Base-by-base conservation (phyloP, 2,113 vertebrate genomes). In the Xiphorhynchus elegans region DNA sequence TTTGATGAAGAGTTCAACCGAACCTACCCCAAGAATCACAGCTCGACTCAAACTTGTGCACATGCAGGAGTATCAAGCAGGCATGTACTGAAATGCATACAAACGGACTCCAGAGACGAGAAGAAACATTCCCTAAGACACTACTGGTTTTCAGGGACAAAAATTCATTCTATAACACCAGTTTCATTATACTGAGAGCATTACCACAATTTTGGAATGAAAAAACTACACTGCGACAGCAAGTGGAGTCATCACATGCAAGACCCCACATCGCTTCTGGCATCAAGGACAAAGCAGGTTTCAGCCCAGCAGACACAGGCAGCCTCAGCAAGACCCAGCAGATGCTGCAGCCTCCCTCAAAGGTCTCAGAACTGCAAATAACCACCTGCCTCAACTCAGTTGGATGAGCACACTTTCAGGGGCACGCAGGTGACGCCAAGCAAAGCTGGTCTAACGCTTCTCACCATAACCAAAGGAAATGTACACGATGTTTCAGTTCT, bases 221-320 rank as follows among this genome's bases (percentile, higher is more conserved):
- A 72, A 75, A 69, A 28, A 31, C 29, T 47, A 28, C 28, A 59
- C 0, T 31, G 25, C 17, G 39, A 84, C 63, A 73, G 63, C 42
- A 84, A 84, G n/a, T 3, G 28, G 25, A 77, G 9, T 9, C 29
- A 31, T 25, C 33, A 29, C 28, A 39, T 2, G 0, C 16, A 59
- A 24, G 37, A 80, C 10, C 21, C 40, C 31, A 2, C 56, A 5
- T 2, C 15, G 4, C 23, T 63, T 33, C 67, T 39, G 21, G 73
- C 63, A 26, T 5, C 1, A 1, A 50, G 53, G 1, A 26, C 8
- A 4, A 49, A 35, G 39, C 58, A 33, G 42, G 12, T 55, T 72
- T 18, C 70, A 79, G 79, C 14, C 60, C 86, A 63, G 80, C 10
- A 6, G 28, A 49, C 0, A 5, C 1, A 8, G 26, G 55, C 0